Conservation (phyloP, 2,888 invertebrate genomes). For the Apotomis turbidana region DNA sequence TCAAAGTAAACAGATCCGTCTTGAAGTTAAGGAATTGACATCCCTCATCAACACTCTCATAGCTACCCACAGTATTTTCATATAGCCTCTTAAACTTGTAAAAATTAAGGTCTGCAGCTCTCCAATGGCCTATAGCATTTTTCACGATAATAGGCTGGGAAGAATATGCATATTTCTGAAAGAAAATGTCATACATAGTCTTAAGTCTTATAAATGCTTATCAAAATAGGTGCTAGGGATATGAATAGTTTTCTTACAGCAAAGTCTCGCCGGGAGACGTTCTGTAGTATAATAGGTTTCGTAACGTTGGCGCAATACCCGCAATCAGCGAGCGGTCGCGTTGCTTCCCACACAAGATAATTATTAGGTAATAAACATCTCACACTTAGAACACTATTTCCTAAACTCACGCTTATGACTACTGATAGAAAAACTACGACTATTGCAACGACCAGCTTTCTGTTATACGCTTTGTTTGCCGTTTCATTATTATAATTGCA, state of each 20-base stretch:
- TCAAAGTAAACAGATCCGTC: slow-evolving; percentile 89
- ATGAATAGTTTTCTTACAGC: slow-evolving; percentile 61
- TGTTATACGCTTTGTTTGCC: slow-evolving; percentile 53
- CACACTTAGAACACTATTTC: slow-evolving; percentile 78
- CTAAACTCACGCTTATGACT: slow-evolving; percentile 56
- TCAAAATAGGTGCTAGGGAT: not conserved
- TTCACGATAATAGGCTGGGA: slow-evolving; percentile 92
- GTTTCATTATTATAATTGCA: slow-evolving; percentile 54
- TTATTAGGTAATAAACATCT: slow-evolving; percentile 93
- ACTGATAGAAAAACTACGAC: slow-evolving; percentile 56
- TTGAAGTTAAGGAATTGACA: slow-evolving; percentile 95
- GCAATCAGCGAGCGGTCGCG: slow-evolving; percentile 92
- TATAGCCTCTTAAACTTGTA: slow-evolving; percentile 88
- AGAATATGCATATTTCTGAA: slow-evolving; percentile 88
- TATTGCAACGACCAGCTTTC: slow-evolving; percentile 54
- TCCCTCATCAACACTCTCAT: slow-evolving; percentile 89
- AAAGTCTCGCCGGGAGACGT: slow-evolving; percentile 88
- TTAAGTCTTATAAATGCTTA: no score
- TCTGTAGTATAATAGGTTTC: slow-evolving; percentile 86
- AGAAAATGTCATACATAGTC: not conserved
- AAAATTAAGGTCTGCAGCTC: slow-evolving; percentile 87
- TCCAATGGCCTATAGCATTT: slow-evolving; percentile 90
- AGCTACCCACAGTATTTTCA: slow-evolving; percentile 86
- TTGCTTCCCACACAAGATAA: slow-evolving; percentile 94
- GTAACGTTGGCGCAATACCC: slow-evolving; percentile 88